Conservation (phyloP, 1,140 invertebrate genomes). For the Macrotrachela quadricornifera region DNA sequence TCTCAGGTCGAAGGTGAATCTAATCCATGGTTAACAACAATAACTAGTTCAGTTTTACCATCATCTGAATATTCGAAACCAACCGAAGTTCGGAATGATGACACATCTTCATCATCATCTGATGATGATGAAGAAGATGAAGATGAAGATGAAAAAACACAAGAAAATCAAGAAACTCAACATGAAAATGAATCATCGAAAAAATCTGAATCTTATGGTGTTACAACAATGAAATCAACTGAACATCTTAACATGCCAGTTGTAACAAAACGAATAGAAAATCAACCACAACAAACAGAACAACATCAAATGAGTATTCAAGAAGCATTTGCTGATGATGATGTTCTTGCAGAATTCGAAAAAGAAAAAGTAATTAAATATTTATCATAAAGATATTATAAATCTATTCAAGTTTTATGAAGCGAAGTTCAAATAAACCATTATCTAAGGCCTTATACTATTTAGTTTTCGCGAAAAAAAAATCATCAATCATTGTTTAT, state of each 20-base stretch:
- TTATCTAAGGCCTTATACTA: too few relatives aligned
- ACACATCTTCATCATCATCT: neutral
- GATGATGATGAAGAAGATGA: neutral
- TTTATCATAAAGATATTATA: too few relatives aligned
- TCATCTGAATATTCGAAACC: neutral
- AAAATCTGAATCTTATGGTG: constrained; percentile 1
- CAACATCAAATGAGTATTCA: constrained; percentile 46
- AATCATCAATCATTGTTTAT: too few relatives aligned
- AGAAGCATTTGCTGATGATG: constrained; percentile 84
- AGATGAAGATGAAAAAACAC: constrained; percentile 13
- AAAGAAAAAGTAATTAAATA: too few relatives aligned
- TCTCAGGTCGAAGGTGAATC: neutral
- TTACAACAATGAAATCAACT: too few relatives aligned
- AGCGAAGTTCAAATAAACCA: too few relatives aligned
- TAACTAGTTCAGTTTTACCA: neutral
- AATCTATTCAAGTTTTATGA: too few relatives aligned
- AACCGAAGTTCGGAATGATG: neutral
- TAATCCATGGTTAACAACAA: constrained; percentile 9
- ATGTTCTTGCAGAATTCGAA: constrained; percentile 62
- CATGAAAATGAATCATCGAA: constrained; percentile 10
- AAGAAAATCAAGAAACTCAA: constrained; percentile 1
- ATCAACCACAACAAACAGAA: constrained; percentile 7
- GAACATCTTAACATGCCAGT: too few relatives aligned
- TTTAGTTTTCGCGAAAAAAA: too few relatives aligned
- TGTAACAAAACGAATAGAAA: too few relatives aligned